These are phyloP conservation scores for Anoplius nigerrimus DNA, from an alignment of 2,888 invertebrate species.

Conservation along the genomic window DNA sequence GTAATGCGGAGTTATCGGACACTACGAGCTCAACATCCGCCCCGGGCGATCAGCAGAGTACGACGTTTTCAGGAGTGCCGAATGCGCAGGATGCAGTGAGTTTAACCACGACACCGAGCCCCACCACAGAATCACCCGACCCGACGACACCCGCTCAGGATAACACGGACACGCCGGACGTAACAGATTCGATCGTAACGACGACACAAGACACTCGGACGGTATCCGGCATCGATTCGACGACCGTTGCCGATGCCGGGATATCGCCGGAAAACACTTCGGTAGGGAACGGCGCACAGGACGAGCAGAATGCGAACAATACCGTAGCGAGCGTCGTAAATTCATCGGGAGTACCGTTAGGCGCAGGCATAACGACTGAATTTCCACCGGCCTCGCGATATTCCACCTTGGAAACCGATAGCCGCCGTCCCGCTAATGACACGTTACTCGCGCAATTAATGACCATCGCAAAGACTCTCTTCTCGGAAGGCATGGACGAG, in stretches of 20 bases:
- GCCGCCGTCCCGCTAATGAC: conserved; percentile 35
- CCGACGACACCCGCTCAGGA: neutral
- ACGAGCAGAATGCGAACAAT: conserved; percentile 1
- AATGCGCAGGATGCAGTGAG: conserved; percentile 35
- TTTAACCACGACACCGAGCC: conserved; percentile 26
- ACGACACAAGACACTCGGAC: conserved; percentile 26
- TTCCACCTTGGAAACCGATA: conserved; percentile 13
- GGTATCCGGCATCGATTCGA: conserved; percentile 20
- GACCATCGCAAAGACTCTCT: conserved; percentile 60
- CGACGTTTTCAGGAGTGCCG: conserved; percentile 23
- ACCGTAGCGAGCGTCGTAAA: neutral
- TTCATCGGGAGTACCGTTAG: conserved; percentile 14
- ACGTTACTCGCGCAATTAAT: conserved; percentile 58
- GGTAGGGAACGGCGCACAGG: neutral
- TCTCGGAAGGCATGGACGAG: conserved; percentile 54
- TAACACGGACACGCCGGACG: conserved; percentile 5
- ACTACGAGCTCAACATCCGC: conserved; percentile 21
- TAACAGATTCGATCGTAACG: conserved; percentile 16
- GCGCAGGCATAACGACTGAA: conserved; percentile 26
- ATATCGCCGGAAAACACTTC: neutral
- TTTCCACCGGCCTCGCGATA: conserved; percentile 16
- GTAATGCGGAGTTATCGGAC: conserved; percentile 16
- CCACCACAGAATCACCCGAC: conserved; percentile 1
- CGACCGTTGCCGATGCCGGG: conserved; percentile 5
- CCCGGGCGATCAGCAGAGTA: conserved; percentile 24